Percentiles rank a stretch among this genome's conserved stretches.
Evolutionary conservation across 2,888 invertebrate genomes (phyloP).

Genomic region (Zonitis immaculata): DNA sequence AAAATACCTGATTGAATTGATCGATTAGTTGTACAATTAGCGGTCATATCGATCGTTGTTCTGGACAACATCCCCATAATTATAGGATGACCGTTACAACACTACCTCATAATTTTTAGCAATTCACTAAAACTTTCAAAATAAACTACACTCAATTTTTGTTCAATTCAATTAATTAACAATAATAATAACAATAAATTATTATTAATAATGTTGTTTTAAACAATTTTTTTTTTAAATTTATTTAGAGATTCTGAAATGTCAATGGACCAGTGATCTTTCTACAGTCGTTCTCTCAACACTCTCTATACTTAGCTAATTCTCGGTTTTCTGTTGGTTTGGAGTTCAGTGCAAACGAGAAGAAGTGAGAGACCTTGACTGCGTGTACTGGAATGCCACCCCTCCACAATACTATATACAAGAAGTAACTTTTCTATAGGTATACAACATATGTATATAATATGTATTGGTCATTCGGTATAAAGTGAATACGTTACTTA

Average conservation of each 20-base stretch:
- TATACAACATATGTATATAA: too few species aligned
- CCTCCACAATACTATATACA: slow-evolving; percentile 10
- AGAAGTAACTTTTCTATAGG: neutral
- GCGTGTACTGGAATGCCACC: slow-evolving; percentile 32
- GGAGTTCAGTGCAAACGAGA: slow-evolving; percentile 16
- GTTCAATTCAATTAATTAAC: neutral
- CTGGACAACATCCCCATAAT: neutral
- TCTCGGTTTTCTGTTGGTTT: neutral
- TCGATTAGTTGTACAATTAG: neutral
- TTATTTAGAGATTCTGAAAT: neutral
- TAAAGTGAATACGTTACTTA: too few species aligned
- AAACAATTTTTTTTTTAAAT: slow-evolving; percentile 1
- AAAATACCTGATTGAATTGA: neutral
- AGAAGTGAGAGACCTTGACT: slow-evolving; percentile 35
- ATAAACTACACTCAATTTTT: too few species aligned
- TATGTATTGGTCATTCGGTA: too few species aligned
- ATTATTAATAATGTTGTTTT: slow-evolving; percentile 3
- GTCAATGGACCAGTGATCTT: slow-evolving; percentile 13
- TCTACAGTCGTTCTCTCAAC: slow-evolving; percentile 17
- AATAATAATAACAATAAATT: neutral
- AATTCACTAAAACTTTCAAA: too few species aligned
- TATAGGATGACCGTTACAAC: too few species aligned
- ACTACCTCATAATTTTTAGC: too few species aligned
- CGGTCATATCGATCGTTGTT: neutral
- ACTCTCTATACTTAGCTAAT: neutral